Percentiles rank a stretch among this genome's conserved stretches.
Conservation (phyloP, 1,140 invertebrate species). For the Micrasema minimum region DNA sequence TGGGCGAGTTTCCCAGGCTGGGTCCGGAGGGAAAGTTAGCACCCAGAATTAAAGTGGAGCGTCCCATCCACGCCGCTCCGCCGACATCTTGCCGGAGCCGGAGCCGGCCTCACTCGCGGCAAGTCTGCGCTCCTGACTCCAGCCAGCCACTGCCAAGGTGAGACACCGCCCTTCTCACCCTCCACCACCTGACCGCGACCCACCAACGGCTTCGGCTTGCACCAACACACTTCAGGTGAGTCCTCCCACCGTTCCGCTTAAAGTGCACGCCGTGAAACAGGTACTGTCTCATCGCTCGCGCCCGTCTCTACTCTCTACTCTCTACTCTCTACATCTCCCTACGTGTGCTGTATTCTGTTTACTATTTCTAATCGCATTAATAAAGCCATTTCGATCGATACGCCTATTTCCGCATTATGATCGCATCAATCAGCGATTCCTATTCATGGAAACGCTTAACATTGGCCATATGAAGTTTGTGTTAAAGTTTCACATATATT, state of each 20-base stretch:
- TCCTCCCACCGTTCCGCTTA: conserved; percentile 27
- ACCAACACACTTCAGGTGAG: conserved; percentile 42
- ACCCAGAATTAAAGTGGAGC: conserved; percentile 53
- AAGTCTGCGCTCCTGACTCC: not conserved
- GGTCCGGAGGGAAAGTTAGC: conserved; percentile 47
- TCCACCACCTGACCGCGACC: conserved; percentile 13
- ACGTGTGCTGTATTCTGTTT: too few relatives aligned
- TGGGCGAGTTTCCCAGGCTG: conserved; percentile 23
- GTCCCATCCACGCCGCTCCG: conserved; percentile 24
- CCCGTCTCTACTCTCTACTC: not conserved
- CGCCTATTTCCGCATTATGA: too few relatives aligned
- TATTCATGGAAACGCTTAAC: too few relatives aligned
- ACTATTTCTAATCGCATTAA: too few relatives aligned
- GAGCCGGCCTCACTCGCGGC: not conserved
- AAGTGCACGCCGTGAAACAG: conserved; percentile 13
- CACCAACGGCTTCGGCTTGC: not conserved
- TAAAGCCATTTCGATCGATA: too few relatives aligned
- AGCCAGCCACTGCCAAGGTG: conserved; percentile 47
- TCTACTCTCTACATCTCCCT: too few relatives aligned
- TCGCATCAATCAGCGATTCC: too few relatives aligned
- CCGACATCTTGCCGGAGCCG: not conserved
- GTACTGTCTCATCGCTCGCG: not conserved
- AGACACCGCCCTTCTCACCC: conserved; percentile 1
- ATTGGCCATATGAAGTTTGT: too few relatives aligned
- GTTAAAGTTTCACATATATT: too few relatives aligned